Conservation (phyloP, 2,888 invertebrate species). For the Baccha elongata region DNA sequence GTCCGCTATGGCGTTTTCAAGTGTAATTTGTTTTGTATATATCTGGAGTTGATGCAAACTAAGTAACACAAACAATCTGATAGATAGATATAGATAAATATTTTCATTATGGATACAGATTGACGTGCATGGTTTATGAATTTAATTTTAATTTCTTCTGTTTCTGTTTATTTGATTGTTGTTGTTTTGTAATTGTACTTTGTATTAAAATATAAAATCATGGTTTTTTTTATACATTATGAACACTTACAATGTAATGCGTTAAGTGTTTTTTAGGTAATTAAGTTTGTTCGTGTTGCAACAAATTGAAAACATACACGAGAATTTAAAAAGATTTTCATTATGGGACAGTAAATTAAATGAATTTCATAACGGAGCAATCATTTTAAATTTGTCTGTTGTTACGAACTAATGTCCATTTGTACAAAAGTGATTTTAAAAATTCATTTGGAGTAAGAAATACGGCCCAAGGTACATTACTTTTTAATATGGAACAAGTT, state of each 20-base stretch:
- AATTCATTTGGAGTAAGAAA: background rate
- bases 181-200: background rate
- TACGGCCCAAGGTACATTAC: too few relatives aligned
- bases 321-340: too few relatives aligned
- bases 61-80: slow-evolving; percentile 9
- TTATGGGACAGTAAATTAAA: too few relatives aligned
- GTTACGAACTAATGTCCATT: too few relatives aligned
- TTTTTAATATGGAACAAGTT: too few relatives aligned
- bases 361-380: too few relatives aligned
- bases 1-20: slow-evolving; percentile 62
- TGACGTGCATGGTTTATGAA: slow-evolving; percentile 29
- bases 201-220: background rate
- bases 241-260: slow-evolving; percentile 17
- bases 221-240: slow-evolving; percentile 1
- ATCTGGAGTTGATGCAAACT: slow-evolving; percentile 41
- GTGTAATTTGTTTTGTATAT: slow-evolving; percentile 57
- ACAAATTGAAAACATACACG: background rate
- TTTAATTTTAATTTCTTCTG: slow-evolving; percentile 1
- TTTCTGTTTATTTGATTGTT: background rate
- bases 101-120: slow-evolving; percentile 25
- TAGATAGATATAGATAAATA: slow-evolving; percentile 13
- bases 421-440: too few relatives aligned
- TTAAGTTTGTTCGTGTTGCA: background rate
- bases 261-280: background rate
- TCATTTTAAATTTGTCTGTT: too few relatives aligned